Evolutionary conservation across 2,888 invertebrate species (phyloP), one percentile per base, ranked within the genome.

Genomic region (Carabus problematicus): DNA sequence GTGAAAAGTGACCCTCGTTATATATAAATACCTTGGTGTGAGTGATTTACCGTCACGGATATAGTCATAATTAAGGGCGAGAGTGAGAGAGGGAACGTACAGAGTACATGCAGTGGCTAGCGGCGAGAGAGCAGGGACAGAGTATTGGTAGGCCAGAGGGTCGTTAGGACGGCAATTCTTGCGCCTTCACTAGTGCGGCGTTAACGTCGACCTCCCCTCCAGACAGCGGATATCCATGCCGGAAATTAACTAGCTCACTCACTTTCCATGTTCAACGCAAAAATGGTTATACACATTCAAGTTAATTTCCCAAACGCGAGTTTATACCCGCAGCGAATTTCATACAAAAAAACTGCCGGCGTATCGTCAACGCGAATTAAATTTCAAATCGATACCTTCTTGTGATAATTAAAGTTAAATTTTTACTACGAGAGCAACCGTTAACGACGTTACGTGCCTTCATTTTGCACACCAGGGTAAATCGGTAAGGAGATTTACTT

Each of bases 51-150:
- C 16, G 41, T 40, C 18, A 52, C 63, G 63, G 63, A 63, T 63
- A 63, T 63, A 54, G 63, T 63, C 63, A 63, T 63, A 63, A 63
- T 63, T 29, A 63, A 63, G 54, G 63, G 63, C 54, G 49, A 42
- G n/a, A 45, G n/a, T 45, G 45, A 29, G 45, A 45, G 45, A 6
- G n/a, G 3, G 6, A 45, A 45, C n/a, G 43, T 8, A 29, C 29
- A 2, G 29, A 3, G 29, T 29, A 29, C 29, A 29, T 29, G 29
- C 6, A 6, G 29, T 3, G 3, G 29, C 2, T 29, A 29, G 29
- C 2, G 45, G 45, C 6, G 14, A 1, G 3, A 7, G 45, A 45
- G 45, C 2, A 14, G 45, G 45, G 3, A 14, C 3, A 12, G 45
- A 45, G 45, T 45, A n/a, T 3, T n/a, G 3, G 29, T 63, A 45